These are phyloP conservation scores for Chloropsis cyanopogon DNA, from an alignment of 2,113 vertebrate species.

Conservation along the genomic window DNA sequence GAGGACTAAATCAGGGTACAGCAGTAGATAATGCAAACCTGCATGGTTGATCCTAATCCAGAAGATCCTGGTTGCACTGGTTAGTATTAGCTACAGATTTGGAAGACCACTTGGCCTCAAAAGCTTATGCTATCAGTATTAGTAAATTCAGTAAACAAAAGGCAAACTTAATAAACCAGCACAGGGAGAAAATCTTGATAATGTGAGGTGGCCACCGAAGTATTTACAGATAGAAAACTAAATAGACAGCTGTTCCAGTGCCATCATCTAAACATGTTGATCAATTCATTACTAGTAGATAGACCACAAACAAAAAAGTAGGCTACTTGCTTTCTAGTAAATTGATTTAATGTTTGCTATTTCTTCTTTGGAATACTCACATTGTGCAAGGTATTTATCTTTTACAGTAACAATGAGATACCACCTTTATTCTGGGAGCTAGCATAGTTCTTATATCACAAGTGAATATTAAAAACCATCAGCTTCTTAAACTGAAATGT, in stretches of 20 bases:
- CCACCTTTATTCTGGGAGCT: neutral
- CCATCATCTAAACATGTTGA: neutral
- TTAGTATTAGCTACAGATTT: neutral
- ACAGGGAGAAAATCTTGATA: neutral
- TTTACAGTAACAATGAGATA: neutral
- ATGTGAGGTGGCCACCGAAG: neutral
- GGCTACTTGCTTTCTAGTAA: neutral
- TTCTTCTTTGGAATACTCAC: neutral
- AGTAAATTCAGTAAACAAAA: neutral
- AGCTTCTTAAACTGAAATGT: neutral
- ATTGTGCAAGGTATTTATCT: neutral
- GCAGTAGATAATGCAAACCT: neutral
- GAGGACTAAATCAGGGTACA: neutral
- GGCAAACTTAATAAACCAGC: neutral
- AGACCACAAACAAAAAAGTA: neutral
- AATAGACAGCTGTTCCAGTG: neutral
- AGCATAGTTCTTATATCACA: neutral
- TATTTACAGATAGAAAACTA: neutral
- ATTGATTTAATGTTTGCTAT: neutral
- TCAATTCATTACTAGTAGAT: neutral
- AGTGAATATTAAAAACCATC: neutral
- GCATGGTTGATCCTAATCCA: neutral
- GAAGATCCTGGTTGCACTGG: neutral
- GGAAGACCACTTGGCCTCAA: neutral
- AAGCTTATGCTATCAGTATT: neutral